Percentiles rank a stretch among this genome's conserved stretches.
These are phyloP conservation scores for Malacosoma neustria DNA, from an alignment of 2,888 invertebrate genomes.

Conservation along the genomic window DNA sequence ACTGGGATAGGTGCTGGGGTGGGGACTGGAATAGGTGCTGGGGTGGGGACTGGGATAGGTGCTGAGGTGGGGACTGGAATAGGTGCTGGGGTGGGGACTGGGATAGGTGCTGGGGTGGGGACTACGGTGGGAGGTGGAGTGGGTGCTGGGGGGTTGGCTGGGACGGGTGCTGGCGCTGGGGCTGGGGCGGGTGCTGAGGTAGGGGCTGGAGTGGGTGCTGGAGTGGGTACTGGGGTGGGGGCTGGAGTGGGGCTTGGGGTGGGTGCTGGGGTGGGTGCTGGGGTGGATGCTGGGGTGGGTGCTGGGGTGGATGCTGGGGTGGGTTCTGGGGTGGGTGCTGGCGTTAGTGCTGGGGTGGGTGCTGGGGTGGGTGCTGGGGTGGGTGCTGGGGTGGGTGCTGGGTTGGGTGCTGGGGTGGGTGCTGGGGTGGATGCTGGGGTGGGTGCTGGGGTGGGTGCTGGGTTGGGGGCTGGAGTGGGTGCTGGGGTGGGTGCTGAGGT, in stretches of 20 bases:
- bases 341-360: conserved; percentile 2
- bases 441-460: conserved; percentile 4
- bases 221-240: conserved; percentile 4
- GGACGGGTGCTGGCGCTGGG: conserved; percentile 1
- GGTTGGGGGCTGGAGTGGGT: conserved; percentile 10
- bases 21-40: conserved; percentile 13
- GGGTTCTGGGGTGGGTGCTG: conserved; percentile 5
- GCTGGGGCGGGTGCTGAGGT: not conserved
- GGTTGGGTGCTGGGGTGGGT: conserved; percentile 1
- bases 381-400: conserved; percentile 7
- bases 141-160: conserved; percentile 1
- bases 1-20: conserved; percentile 13
- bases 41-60: conserved; percentile 1
- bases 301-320: not conserved
- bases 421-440: not conserved
- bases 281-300: not conserved
- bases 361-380: conserved; percentile 3
- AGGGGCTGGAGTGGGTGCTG: conserved; percentile 1
- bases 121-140: not conserved
- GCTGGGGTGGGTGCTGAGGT: conserved; percentile 4
- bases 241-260: conserved; percentile 3
- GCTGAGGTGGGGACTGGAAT: not conserved
- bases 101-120: not conserved
- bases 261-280: conserved; percentile 3
- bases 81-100: not conserved